phyloP scores from a whole-genome alignment of 1,140 invertebrate genomes.

The Heliothis subflexa region DNA sequence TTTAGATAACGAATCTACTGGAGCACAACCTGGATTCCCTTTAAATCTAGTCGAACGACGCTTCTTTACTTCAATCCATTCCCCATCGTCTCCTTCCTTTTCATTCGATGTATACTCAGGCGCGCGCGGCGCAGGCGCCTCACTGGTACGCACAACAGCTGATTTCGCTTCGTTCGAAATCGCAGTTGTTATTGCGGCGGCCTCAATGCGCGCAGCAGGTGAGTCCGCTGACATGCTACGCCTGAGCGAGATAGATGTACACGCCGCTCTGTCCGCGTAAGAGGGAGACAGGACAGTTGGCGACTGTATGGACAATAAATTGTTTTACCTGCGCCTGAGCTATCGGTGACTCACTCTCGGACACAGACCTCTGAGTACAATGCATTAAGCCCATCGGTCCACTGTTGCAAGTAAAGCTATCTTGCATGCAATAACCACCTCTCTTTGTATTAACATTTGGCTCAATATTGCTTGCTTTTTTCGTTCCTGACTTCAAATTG shows the following conservation, averaged over 20 bases:
- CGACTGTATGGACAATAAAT: neutral
- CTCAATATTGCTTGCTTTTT: neutral
- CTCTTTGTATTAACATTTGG: constrained; percentile 2
- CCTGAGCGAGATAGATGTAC: neutral
- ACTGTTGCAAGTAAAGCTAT: neutral
- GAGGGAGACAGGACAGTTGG: neutral
- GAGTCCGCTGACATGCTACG: neutral
- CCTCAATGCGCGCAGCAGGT: neutral
- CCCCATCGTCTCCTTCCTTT: neutral
- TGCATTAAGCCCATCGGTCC: constrained; percentile 6
- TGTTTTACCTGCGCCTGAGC: neutral
- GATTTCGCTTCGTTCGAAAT: neutral
- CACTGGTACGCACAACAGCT: neutral
- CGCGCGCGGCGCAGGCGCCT: neutral
- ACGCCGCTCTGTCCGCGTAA: neutral
- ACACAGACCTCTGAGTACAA: neutral
- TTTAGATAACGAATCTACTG: neutral
- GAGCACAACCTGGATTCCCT: neutral
- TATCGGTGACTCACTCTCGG: neutral
- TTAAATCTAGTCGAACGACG: neutral
- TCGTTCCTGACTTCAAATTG: neutral
- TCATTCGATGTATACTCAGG: neutral
- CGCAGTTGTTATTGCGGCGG: neutral
- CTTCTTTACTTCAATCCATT: constrained; percentile 6
- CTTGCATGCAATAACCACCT: constrained; percentile 1